Evolutionary conservation across 2,113 vertebrate genomes (phyloP).

Genomic region (Turdus rufiventris): DNA sequence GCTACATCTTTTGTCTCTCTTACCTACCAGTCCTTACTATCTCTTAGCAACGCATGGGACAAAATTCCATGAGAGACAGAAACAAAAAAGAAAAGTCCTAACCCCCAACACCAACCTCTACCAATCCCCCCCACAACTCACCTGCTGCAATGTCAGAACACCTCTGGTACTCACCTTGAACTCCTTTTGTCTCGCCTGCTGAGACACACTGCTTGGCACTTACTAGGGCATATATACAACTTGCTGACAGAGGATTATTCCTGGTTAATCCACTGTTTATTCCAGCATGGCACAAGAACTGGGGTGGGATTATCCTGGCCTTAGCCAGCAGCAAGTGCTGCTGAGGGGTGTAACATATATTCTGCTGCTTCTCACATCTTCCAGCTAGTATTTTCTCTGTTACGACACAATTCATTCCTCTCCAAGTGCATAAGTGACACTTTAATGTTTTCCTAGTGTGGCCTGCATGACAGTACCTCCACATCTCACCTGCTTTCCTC

Average conservation of each 20-base stretch:
- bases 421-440: not conserved
- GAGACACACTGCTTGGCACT: not conserved
- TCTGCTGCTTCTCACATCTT: not conserved
- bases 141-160: not conserved
- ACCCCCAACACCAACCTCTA: not conserved
- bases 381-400: not conserved
- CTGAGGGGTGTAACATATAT: not conserved
- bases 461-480: not conserved
- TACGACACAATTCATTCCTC: not conserved
- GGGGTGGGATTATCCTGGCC: not conserved
- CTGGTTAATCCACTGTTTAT: not conserved
- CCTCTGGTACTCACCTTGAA: not conserved
- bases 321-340: not conserved
- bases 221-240: not conserved
- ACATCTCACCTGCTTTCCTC: not conserved
- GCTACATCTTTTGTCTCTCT: not conserved
- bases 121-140: not conserved
- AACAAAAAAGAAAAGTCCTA: not conserved
- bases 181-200: not conserved
- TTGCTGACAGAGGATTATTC: not conserved
- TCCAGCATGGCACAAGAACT: not conserved
- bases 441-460: not conserved
- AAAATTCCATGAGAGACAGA: not conserved
- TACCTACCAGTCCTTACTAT: fast-evolving
- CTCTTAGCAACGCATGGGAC: not conserved